A percentile compares a stretch with the other conserved stretches of the same genome.
Conservation (phyloP, 2,888 invertebrate species). For the Pachycephus smyrnensis region DNA sequence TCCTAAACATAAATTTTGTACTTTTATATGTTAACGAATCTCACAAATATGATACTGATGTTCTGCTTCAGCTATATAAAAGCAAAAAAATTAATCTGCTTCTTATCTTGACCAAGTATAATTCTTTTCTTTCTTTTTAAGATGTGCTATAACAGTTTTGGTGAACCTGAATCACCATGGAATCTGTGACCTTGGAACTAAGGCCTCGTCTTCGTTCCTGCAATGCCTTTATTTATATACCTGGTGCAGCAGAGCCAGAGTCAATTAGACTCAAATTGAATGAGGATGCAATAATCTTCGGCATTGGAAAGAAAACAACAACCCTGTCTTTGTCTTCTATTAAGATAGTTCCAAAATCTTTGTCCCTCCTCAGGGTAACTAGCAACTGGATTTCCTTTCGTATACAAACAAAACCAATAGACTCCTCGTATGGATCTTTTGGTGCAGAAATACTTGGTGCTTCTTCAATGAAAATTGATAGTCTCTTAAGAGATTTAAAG, state of each 20-base stretch:
- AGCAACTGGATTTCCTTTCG: constrained; percentile 60
- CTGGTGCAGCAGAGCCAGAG: constrained; percentile 34
- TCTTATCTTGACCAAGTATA: not conserved
- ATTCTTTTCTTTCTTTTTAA: not conserved
- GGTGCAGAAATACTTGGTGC: constrained; percentile 49
- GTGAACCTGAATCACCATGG: constrained; percentile 24
- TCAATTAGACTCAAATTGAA: constrained; percentile 47
- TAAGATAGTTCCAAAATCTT: constrained; percentile 52
- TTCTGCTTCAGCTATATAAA: not conserved
- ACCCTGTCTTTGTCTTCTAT: constrained; percentile 42
- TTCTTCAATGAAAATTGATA: constrained; percentile 17
- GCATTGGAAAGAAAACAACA: constrained; percentile 39
- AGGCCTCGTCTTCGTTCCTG: constrained; percentile 56
- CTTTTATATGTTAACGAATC: not conserved
- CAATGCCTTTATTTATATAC: constrained; percentile 53
- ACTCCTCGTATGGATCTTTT: constrained; percentile 53
- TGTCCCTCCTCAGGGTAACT: constrained; percentile 51
- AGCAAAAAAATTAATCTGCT: not conserved
- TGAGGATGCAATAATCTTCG: constrained; percentile 47
- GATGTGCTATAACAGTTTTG: not conserved
- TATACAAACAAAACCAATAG: constrained; percentile 50
- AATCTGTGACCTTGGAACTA: constrained; percentile 54
- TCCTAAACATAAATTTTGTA: not conserved
- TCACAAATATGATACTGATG: not conserved
- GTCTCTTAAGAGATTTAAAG: constrained; percentile 15